Evolutionary conservation across 1,140 invertebrate species (phyloP), one percentile per base, ranked within the genome.

Genomic region (Aphaenogaster rudis): DNA sequence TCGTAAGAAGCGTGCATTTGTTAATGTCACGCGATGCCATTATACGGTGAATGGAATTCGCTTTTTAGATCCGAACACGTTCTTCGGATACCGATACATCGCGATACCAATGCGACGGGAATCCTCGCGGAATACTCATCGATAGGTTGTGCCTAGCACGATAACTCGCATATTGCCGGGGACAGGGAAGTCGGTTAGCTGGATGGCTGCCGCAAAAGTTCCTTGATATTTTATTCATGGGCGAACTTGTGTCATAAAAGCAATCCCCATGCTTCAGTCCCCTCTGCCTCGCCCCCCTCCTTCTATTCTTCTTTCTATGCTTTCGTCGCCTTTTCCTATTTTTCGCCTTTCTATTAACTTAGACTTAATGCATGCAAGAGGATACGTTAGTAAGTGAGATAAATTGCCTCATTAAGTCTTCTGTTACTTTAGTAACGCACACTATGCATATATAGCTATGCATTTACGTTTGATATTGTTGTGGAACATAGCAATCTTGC

Each of bases 161-260:
- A 64, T 45, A 86, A 48, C 39, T 57, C 52, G 74, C 33, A 78
- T 81, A 21, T 88, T 86, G 50, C 74, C 48, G 50, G 33, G 54
- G 54, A 76, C 64, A 76, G 57, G 13, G 42, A 87, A 87, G 69
- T 82, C 52, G n/a, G 48, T 81, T 86, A 76, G 61, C 57, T 71
- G 63, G 72, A 82, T 78, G 67, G 57, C 52, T 81, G 36, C 52
- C n/a, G 61, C 79, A 63, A 89, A 91, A 89, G 84, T 92, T 86
- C 71, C 67, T 86, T 90, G 82, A 93, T 93, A 93, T 93, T 93
- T 93, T 93, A 93, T 93, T 93, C 92, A 93, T 93, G 88, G 87
- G 78, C 86, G 80, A 93, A 93, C 89, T 93, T 93, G 82, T 87
- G 90, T 91, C 92, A 89, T 92, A 92, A 93, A 93, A 91, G 87